Base-by-base conservation (phyloP, 2,888 invertebrate species). In the Melieria picta region DNA sequence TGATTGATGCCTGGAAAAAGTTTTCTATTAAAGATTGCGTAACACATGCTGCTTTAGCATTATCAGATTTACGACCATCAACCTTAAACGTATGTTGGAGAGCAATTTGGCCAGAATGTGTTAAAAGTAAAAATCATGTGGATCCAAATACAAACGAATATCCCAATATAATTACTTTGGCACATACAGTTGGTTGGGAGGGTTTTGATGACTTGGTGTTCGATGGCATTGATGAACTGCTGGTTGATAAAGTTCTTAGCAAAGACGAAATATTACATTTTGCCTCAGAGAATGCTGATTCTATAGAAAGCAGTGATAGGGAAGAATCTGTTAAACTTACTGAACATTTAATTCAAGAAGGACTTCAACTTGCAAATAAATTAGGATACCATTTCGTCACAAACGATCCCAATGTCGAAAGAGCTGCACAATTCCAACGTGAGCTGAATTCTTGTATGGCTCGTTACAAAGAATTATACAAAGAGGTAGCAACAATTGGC, bases 161-260 rank as follows among this genome's bases (percentile, higher is more conserved):
- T 75, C 65, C 77, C 57, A 73, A 75, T 62, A 79, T 79, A 56
- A 75, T 76, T 68, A 61, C 72, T 66, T 72, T 77, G 45, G 79
- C 78, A 72, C 79, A 79, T 68, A 16, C 75, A 67, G 76, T 81
- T 74, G 73, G 77, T 56, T 79, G 79, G 69, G 78, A 80, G 65
- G 79, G 77, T 58, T 80, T 81, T 76, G 76, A 80, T 70, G 74
- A 76, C 72, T 74, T 80, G 66, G 77, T 75, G 48, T 79, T 78
- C 74, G 76, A 78, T 66, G 80, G 79, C 66, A 74, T 78, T 62
- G 77, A 76, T 57, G 77, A 75, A 72, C 70, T 77, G 66, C 47
- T 79, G 64, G 60, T 75, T 71, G 78, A 81, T 60, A 77, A 77
- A 74, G 77, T 74, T 63, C 69, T 79, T 47, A 75, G 73, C 72